Conservation (phyloP, 1,140 invertebrate species). For the Drosophila fuyamai region DNA sequence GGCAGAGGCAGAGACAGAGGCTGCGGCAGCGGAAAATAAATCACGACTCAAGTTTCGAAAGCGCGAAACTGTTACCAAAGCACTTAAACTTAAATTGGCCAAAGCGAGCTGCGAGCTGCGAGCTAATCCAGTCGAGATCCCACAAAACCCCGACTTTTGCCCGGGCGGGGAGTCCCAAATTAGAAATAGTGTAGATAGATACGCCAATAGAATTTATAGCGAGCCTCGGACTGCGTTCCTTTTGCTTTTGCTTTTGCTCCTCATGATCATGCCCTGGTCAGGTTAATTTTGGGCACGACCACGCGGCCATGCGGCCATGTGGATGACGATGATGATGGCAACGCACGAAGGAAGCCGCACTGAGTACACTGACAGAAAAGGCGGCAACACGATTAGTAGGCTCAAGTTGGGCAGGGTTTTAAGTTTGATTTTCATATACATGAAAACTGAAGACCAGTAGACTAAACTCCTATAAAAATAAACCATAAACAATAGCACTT, state of each 20-base stretch:
- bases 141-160: neutral
- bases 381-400: neutral
- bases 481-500: no score
- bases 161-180: slow-evolving; percentile 58
- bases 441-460: no score
- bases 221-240: slow-evolving; percentile 59
- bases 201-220: slow-evolving; percentile 83
- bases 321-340: slow-evolving; percentile 74
- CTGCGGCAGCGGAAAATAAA: slow-evolving; percentile 60
- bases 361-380: neutral
- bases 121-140: slow-evolving; percentile 33
- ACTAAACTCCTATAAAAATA: no score
- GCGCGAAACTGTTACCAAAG: slow-evolving; percentile 83
- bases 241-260: slow-evolving; percentile 37
- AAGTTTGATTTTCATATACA: no score
- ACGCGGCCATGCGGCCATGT: slow-evolving; percentile 41
- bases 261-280: slow-evolving; percentile 75
- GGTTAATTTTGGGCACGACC: slow-evolving; percentile 81
- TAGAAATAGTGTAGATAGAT: slow-evolving; percentile 84
- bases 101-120: slow-evolving; percentile 39
- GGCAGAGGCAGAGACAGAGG: slow-evolving; percentile 8
- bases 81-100: slow-evolving; percentile 83
- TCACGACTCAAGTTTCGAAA: slow-evolving; percentile 83
- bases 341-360: slow-evolving; percentile 65
- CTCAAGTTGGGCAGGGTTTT: no score